These are phyloP conservation scores for Pangasianodon hypophthalmus DNA, from an alignment of 2,113 vertebrate genomes.

Conservation along the genomic window DNA sequence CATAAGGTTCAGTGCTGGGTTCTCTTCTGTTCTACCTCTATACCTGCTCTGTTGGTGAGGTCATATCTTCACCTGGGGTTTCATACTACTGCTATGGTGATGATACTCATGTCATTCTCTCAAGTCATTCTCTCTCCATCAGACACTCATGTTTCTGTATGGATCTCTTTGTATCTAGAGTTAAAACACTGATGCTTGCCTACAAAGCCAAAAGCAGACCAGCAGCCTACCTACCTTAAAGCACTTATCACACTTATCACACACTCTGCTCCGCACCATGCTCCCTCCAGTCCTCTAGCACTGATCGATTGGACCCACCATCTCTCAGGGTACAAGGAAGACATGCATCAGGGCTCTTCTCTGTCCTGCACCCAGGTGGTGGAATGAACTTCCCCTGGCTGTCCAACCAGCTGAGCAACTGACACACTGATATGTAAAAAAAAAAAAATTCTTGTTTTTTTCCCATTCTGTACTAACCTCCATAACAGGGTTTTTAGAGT, in stretches of 20 bases:
- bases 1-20: neutral
- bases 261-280: neutral
- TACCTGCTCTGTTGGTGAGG: neutral
- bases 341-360: no score
- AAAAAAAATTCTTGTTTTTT: neutral
- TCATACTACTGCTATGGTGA: neutral
- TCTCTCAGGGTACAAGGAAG: no score
- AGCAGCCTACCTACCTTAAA: neutral
- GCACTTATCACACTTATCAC: neutral
- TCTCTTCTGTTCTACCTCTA: neutral
- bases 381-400: no score
- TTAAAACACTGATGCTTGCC: neutral
- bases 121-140: neutral
- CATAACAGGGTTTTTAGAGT: neutral
- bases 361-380: no score
- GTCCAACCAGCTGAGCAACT: neutral
- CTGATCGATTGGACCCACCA: no score
- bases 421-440: no score
- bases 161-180: neutral
- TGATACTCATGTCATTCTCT: neutral
- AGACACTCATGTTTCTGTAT: neutral
- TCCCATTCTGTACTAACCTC: neutral
- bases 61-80: neutral
- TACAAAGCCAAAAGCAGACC: neutral
- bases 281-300: neutral